A percentile compares a stretch with the other conserved stretches of the same genome.
These are phyloP conservation scores for Acromyrmex heyeri DNA, from an alignment of 1,140 invertebrate species.

Conservation along the genomic window DNA sequence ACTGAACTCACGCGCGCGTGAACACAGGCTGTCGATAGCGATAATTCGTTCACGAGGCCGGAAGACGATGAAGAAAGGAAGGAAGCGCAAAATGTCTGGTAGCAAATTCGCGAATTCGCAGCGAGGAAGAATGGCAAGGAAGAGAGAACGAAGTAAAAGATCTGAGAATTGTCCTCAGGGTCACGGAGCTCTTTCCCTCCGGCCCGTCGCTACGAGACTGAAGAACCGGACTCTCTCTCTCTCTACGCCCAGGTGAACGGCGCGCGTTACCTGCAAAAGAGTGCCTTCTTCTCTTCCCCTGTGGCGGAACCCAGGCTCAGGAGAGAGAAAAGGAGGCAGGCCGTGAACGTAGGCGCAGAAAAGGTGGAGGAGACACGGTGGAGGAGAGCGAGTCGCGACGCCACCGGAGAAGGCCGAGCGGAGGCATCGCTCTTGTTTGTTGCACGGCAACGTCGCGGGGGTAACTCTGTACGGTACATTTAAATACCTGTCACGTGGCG, in stretches of 20 bases:
- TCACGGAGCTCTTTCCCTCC: constrained; percentile 85
- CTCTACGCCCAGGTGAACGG: constrained; percentile 79
- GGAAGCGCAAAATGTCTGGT: neutral
- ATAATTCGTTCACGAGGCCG: constrained; percentile 5
- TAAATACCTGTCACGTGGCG: constrained; percentile 58
- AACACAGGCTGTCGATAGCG: constrained; percentile 4
- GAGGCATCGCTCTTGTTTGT: constrained; percentile 55
- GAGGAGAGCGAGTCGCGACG: constrained; percentile 28
- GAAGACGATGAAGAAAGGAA: neutral
- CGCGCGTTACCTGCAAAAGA: constrained; percentile 77
- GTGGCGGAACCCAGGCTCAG: neutral
- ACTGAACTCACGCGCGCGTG: constrained; percentile 21
- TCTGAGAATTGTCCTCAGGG: constrained; percentile 76
- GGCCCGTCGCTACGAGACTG: constrained; percentile 85
- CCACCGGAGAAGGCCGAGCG: constrained; percentile 55
- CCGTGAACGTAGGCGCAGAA: constrained; percentile 70
- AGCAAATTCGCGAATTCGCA: neutral
- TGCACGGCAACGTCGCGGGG: constrained; percentile 14
- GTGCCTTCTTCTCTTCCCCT: constrained; percentile 41
- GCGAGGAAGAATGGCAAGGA: neutral
- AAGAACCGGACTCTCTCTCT: constrained; percentile 77
- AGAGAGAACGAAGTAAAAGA: constrained; percentile 24
- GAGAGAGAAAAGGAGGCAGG: constrained; percentile 21
- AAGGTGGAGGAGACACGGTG: constrained; percentile 68
- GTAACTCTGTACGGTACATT: constrained; percentile 50